phyloP scores from a whole-genome alignment of 2,113 vertebrate genomes.

The Saccopteryx leptura region DNA sequence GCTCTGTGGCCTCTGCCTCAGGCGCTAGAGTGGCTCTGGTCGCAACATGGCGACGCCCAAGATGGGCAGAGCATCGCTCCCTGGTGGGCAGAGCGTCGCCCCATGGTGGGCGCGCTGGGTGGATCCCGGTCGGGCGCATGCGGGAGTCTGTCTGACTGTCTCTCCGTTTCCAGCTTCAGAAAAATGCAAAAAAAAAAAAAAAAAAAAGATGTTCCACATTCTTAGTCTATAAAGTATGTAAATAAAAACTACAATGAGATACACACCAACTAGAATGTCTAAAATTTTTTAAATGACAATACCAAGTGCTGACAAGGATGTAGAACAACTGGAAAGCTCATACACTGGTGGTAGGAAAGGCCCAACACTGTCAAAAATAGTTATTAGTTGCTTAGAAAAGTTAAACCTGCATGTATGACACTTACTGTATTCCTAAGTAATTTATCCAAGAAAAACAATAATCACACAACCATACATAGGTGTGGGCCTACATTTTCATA shows the following conservation, averaged over 20 bases:
- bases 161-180: no score
- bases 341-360: background rate
- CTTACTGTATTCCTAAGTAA: background rate
- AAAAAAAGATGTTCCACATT: slow-evolving; percentile 31
- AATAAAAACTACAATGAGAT: background rate
- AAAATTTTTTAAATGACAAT: background rate
- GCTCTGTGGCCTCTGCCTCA: no score
- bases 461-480: background rate
- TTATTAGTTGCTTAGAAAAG: background rate
- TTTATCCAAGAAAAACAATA: background rate
- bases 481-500: background rate
- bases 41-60: no score
- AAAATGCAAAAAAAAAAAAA: no score
- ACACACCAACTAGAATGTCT: background rate
- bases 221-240: background rate
- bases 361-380: background rate
- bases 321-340: background rate
- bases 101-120: no score
- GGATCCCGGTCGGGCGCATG: no score
- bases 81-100: no score
- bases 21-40: no score
- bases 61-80: no score
- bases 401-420: background rate
- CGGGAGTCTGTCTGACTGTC: no score
- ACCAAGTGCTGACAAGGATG: background rate